phyloP scores from a whole-genome alignment of 2,797 vertebrate genomes.

The Chaunax sp. region DNA sequence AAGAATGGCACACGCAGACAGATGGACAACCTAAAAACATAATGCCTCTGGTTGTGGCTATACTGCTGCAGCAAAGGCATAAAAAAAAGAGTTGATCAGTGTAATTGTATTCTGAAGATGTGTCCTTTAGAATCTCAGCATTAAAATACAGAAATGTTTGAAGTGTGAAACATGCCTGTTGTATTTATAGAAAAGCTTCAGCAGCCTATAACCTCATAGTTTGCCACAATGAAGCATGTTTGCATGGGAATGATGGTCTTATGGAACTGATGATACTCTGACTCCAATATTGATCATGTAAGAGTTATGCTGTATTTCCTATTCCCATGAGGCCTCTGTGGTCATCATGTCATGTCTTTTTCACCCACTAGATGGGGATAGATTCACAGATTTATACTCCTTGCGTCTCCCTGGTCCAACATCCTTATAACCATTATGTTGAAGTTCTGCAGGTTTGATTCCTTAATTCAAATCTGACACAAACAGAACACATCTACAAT shows the following conservation, averaged over 20 bases:
- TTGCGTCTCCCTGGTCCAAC: background rate
- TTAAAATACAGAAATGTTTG: background rate
- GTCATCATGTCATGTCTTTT: background rate
- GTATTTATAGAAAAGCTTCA: too few relatives aligned
- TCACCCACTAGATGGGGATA: slow-evolving; percentile 65
- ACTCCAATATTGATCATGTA: background rate
- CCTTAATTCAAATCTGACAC: background rate
- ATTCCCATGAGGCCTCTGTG: background rate
- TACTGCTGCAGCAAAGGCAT: too few relatives aligned
- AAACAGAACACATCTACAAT: background rate
- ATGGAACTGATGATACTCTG: background rate
- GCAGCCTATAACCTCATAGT: background rate
- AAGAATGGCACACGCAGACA: too few relatives aligned
- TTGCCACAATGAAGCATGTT: background rate
- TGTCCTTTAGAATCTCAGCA: too few relatives aligned
- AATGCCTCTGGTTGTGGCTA: background rate
- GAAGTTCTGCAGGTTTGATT: background rate
- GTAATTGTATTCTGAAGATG: too few relatives aligned
- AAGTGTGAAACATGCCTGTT: too few relatives aligned
- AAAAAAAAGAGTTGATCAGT: too few relatives aligned
- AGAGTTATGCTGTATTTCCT: background rate
- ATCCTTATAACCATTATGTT: background rate
- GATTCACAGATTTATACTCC: slow-evolving; percentile 15
- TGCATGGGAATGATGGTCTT: background rate
- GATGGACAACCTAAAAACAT: too few relatives aligned